Percentiles rank a stretch among this genome's conserved stretches.
These are phyloP conservation scores for Clytia hemisphaerica DNA, from an alignment of 30 jellyfish, hydroid and myxozoan species.

Conservation along the genomic window DNA sequence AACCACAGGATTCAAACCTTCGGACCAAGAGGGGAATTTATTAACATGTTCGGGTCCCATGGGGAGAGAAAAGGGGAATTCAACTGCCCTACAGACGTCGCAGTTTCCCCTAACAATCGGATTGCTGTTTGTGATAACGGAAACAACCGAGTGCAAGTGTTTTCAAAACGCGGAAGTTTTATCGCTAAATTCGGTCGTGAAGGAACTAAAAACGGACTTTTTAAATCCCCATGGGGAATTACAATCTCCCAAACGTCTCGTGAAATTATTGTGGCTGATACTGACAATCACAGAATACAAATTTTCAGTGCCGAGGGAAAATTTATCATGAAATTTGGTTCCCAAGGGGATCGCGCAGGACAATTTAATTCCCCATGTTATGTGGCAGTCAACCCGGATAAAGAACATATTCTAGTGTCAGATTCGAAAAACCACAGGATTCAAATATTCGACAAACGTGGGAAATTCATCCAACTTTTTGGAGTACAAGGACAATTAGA, in stretches of 20 bases:
- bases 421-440: conserved; percentile 94
- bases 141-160: conserved; percentile 83
- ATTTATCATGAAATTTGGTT: conserved; percentile 88
- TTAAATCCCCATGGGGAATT: conserved; percentile 97
- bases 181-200: conserved; percentile 87
- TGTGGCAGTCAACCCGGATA: conserved; percentile 84
- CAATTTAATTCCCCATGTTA: conserved; percentile 95
- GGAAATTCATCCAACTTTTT: conserved; percentile 80
- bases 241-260: conserved; percentile 72
- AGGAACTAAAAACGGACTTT: conserved; percentile 82
- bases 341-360: conserved; percentile 96
- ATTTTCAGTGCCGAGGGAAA: conserved; percentile 84
- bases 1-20: conserved; percentile 90
- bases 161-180: conserved; percentile 77
- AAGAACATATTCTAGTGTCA: conserved; percentile 74
- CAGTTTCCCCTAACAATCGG: conserved; percentile 78
- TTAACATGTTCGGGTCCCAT: conserved; percentile 91
- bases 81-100: conserved; percentile 98
- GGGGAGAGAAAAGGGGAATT: conserved; percentile 97
- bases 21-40: conserved; percentile 98
- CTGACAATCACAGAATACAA: conserved; percentile 86
- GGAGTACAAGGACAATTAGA: conserved; percentile 86
- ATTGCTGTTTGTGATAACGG: conserved; percentile 94
- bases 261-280: conserved; percentile 91
- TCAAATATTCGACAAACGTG: conserved; percentile 89